Conservation (phyloP, 2,797 vertebrate genomes). For the Tragelaphus oryx region DNA sequence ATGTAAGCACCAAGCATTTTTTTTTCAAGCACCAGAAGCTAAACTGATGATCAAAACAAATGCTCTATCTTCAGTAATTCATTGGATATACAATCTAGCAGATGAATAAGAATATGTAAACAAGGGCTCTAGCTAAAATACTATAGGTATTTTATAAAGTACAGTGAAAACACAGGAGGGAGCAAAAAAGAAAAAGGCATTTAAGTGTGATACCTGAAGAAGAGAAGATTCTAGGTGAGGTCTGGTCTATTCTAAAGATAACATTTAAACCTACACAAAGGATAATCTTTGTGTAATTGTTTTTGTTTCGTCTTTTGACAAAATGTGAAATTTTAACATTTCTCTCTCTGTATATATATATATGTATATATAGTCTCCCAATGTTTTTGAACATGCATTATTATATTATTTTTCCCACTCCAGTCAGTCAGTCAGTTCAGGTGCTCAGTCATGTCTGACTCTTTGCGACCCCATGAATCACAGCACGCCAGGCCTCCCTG, state of each 20-base stretch:
- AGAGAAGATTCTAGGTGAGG: background rate
- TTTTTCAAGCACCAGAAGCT: background rate
- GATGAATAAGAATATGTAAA: background rate
- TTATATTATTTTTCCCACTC: slow-evolving; percentile 39
- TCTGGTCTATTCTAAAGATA: background rate
- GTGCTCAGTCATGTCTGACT: too few species aligned
- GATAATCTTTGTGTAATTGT: background rate
- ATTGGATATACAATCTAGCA: background rate
- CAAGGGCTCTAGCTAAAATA: background rate
- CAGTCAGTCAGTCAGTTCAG: background rate
- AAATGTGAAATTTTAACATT: slow-evolving; percentile 40
- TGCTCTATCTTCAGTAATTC: background rate
- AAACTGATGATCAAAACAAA: slow-evolving; percentile 32
- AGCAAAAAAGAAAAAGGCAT: background rate
- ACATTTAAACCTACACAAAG: background rate
- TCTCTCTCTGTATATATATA: background rate
- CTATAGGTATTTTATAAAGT: background rate
- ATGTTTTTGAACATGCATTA: slow-evolving; percentile 45
- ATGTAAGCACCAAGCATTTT: background rate
- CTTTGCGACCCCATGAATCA: too few species aligned
- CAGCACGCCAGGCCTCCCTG: too few species aligned
- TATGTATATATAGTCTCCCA: slow-evolving; percentile 12
- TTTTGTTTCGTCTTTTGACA: background rate
- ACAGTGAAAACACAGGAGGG: background rate
- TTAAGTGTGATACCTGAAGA: background rate